phyloP scores from a whole-genome alignment of 1,140 invertebrate genomes.

The Drosophila setifemur region DNA sequence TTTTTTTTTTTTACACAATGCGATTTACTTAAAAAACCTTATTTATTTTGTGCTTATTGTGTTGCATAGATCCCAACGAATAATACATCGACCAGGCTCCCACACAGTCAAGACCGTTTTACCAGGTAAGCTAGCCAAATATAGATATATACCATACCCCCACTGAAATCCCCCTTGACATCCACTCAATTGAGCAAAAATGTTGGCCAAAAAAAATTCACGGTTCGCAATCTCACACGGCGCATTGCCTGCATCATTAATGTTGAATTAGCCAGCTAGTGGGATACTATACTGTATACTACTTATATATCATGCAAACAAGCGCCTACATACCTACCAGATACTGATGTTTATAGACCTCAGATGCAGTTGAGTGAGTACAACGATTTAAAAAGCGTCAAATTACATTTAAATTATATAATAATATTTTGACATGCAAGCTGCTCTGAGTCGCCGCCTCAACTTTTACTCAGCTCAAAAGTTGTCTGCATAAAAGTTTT shows the following conservation, averaged over 20 bases:
- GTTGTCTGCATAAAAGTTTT: constrained; percentile 57
- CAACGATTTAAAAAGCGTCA: constrained; percentile 69
- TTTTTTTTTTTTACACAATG: not conserved
- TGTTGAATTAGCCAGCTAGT: constrained; percentile 43
- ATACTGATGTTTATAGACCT: constrained; percentile 48
- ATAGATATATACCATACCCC: constrained; percentile 15
- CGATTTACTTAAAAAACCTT: not conserved
- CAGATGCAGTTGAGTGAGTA: constrained; percentile 32
- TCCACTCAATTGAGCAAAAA: constrained; percentile 38
- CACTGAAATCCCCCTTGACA: constrained; percentile 10
- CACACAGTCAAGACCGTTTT: constrained; percentile 33
- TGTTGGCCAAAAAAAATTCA: constrained; percentile 67
- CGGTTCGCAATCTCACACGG: constrained; percentile 62
- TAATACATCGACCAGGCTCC: constrained; percentile 31
- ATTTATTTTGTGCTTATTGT: not conserved
- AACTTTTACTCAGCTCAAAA: constrained; percentile 9
- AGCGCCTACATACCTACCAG: constrained; percentile 54
- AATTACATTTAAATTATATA: constrained; percentile 79
- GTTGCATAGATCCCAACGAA: constrained; percentile 58
- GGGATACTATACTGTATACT: constrained; percentile 4
- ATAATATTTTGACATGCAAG: constrained; percentile 78
- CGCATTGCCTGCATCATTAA: constrained; percentile 73
- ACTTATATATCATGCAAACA: constrained; percentile 7
- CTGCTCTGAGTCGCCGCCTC: constrained; percentile 53
- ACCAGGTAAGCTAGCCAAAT: constrained; percentile 48